These are phyloP conservation scores for Aspidiotus rigidus DNA, from an alignment of 2,888 invertebrate species.

Conservation along the genomic window DNA sequence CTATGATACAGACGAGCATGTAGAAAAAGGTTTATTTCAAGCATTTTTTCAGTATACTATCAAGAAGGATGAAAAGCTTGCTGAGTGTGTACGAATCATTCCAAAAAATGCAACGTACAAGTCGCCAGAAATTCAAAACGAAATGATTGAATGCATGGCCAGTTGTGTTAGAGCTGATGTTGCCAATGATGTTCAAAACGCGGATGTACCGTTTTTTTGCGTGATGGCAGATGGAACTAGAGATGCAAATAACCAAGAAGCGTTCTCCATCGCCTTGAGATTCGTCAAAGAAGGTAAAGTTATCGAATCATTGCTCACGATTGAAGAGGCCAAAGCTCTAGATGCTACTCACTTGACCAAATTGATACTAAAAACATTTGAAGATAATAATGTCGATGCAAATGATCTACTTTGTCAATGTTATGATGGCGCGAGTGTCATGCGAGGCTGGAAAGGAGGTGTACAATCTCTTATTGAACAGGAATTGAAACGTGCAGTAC, in stretches of 20 bases:
- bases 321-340: not conserved
- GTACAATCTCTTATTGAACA: not conserved
- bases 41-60: slow-evolving; percentile 13
- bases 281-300: slow-evolving; percentile 5
- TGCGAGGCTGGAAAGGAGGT: slow-evolving; percentile 7
- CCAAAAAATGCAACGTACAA: slow-evolving; percentile 1
- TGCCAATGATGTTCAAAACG: not conserved
- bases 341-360: not conserved
- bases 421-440: slow-evolving; percentile 11
- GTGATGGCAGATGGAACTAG: slow-evolving; percentile 7
- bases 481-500: not conserved
- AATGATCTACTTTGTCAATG: slow-evolving; percentile 6
- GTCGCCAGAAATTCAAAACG: slow-evolving; percentile 9
- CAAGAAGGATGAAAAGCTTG: slow-evolving; percentile 2
- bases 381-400: not conserved
- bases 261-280: not conserved
- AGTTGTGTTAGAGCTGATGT: not conserved
- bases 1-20: not conserved
- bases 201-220: slow-evolving; percentile 2
- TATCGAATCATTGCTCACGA: slow-evolving; percentile 1
- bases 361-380: slow-evolving; percentile 6
- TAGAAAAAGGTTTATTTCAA: slow-evolving; percentile 17
- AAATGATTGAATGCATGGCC: slow-evolving; percentile 1
- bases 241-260: slow-evolving; percentile 3
- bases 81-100: slow-evolving; percentile 9